Percentiles rank a stretch among this genome's conserved stretches.
Evolutionary conservation across 2,113 vertebrate species (phyloP).

Genomic region (Oreochromis tanganicae): DNA sequence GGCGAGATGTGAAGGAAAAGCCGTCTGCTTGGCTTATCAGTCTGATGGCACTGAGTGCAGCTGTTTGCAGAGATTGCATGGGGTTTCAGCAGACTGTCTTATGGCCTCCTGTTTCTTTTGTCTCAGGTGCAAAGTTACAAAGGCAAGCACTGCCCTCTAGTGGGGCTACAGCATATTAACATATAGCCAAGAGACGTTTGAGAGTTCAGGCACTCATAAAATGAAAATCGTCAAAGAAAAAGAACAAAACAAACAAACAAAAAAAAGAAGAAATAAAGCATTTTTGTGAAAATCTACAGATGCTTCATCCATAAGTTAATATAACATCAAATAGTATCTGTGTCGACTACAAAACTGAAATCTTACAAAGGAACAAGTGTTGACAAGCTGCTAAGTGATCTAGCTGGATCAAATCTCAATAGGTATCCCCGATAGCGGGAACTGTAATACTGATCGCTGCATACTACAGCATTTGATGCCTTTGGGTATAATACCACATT

Average conservation of each 20-base stretch:
- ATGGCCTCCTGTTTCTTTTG: not conserved
- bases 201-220: conserved; percentile 23
- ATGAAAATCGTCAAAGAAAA: conserved; percentile 1
- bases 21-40: not conserved
- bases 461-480: conserved; percentile 41
- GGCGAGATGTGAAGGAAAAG: not conserved
- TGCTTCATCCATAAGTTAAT: conserved; percentile 61
- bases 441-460: conserved; percentile 67
- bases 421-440: conserved; percentile 20
- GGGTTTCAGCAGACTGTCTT: not conserved
- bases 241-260: not conserved
- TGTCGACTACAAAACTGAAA: conserved; percentile 26
- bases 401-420: conserved; percentile 31
- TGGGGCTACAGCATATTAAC: conserved; percentile 41
- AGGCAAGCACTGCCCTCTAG: conserved; percentile 65
- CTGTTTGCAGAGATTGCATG: not conserved
- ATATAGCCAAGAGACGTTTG: not conserved
- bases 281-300: conserved; percentile 45
- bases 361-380: conserved; percentile 27
- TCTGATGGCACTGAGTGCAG: conserved; percentile 25
- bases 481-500: conserved; percentile 54
- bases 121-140: conserved; percentile 51
- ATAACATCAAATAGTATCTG: conserved; percentile 52
- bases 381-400: conserved; percentile 40
- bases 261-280: conserved; percentile 40